Percentiles rank a stretch among this genome's conserved stretches.
Conservation (phyloP, 2,797 vertebrate species). For the Spinus olivaceus region DNA sequence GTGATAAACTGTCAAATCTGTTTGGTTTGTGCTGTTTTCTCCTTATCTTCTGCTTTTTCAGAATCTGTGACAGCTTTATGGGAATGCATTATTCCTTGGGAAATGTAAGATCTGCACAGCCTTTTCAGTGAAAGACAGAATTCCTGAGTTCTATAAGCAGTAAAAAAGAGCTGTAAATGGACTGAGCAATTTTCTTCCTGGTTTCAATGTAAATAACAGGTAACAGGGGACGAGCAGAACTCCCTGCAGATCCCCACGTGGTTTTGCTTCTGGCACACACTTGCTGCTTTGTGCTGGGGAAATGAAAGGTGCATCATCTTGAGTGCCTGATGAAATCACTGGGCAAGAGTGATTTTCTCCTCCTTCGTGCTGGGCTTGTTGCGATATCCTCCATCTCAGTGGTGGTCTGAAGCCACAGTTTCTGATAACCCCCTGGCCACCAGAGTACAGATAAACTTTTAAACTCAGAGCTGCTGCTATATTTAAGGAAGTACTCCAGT, state of each 20-base stretch:
- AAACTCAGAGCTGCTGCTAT: neutral
- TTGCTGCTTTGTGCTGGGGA: neutral
- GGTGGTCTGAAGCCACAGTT: neutral
- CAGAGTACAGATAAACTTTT: accelerated
- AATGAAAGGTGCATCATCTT: neutral
- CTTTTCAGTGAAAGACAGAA: neutral
- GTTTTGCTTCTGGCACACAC: neutral
- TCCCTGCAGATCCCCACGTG: accelerated
- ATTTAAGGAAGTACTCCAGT: neutral
- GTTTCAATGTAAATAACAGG: neutral
- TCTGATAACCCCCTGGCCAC: neutral
- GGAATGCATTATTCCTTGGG: neutral
- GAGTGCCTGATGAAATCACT: neutral
- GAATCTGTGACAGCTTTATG: neutral
- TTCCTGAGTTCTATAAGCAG: neutral
- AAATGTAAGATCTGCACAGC: neutral
- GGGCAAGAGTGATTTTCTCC: neutral
- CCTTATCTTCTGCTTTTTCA: neutral
- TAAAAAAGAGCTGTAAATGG: neutral
- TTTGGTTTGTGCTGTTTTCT: neutral
- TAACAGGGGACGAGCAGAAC: neutral
- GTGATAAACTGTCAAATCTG: neutral
- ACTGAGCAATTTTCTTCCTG: neutral
- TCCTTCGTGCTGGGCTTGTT: neutral
- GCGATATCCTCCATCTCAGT: neutral